Evolutionary conservation across 2,888 invertebrate genomes (phyloP).

Genomic region (Piscicola geometra): DNA sequence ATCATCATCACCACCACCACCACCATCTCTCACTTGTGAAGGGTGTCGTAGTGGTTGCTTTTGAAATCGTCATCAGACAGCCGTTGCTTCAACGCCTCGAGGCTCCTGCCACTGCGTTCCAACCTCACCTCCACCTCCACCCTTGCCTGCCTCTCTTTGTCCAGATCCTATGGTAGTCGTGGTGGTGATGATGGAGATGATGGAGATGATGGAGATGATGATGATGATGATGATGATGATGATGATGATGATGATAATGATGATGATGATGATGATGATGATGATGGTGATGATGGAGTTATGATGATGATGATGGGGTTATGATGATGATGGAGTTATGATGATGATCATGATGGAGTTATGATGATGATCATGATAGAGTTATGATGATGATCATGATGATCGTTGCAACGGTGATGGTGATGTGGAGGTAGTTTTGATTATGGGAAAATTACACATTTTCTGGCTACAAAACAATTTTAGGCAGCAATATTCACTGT

Average conservation of each 20-base stretch:
- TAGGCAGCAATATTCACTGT: too few species aligned
- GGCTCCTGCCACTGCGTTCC: neutral
- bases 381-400: neutral
- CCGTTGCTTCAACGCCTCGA: neutral
- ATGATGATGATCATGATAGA: neutral
- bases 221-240: constrained; percentile 25
- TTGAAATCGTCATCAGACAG: neutral
- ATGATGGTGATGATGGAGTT: too few species aligned
- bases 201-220: constrained; percentile 38
- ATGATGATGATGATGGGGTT: neutral
- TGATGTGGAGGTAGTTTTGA: too few species aligned
- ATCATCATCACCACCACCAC: too few species aligned
- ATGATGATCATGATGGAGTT: neutral
- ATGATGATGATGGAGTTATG: neutral
- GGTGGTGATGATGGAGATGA: constrained; percentile 28
- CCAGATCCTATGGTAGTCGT: neutral
- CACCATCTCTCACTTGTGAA: neutral
- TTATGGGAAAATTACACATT: too few species aligned
- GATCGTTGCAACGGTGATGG: neutral
- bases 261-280: constrained; percentile 19
- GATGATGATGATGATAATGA: constrained; percentile 25
- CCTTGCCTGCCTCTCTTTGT: neutral
- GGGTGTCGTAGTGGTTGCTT: neutral
- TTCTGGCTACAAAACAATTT: too few species aligned
- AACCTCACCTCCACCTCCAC: neutral